phyloP scores from a whole-genome alignment of 2,888 invertebrate genomes.

The Amphipoea oculea region DNA sequence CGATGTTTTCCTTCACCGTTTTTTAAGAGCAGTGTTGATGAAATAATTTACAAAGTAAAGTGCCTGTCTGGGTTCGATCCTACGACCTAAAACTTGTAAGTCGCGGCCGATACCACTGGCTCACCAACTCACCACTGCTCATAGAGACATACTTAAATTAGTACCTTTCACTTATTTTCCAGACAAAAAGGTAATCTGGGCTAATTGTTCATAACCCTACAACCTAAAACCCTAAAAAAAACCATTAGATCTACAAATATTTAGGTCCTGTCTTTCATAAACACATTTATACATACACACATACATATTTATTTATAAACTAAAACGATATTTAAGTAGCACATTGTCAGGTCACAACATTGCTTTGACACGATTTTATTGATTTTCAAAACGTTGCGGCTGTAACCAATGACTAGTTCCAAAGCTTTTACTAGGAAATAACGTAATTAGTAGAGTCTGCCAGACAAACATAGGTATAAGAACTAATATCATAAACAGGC shows the following conservation, averaged over 20 bases:
- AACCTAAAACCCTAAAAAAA: background rate
- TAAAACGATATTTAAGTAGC: constrained; percentile 6
- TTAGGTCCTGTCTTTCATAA: constrained; percentile 24
- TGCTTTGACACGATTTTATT: constrained; percentile 49
- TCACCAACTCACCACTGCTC: no score
- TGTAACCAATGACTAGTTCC: constrained; percentile 11
- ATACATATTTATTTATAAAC: constrained; percentile 7
- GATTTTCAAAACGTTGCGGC: constrained; percentile 38
- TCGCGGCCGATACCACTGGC: background rate
- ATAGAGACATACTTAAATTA: no score
- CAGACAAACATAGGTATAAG: background rate
- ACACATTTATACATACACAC: background rate
- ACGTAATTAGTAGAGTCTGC: background rate
- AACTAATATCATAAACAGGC: background rate
- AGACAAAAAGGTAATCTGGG: constrained; percentile 10
- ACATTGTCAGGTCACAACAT: constrained; percentile 11
- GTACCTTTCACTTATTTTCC: background rate
- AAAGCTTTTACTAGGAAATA: constrained; percentile 7
- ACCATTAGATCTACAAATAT: background rate
- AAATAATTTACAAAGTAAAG: background rate
- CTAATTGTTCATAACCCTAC: background rate
- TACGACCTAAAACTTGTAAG: background rate
- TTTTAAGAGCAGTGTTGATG: no score
- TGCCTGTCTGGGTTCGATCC: background rate
- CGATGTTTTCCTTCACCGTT: background rate